Evolutionary conservation across 2,888 invertebrate genomes (phyloP), one percentile per base, ranked within the genome.

Genomic region (Tanaodytes sp.): DNA sequence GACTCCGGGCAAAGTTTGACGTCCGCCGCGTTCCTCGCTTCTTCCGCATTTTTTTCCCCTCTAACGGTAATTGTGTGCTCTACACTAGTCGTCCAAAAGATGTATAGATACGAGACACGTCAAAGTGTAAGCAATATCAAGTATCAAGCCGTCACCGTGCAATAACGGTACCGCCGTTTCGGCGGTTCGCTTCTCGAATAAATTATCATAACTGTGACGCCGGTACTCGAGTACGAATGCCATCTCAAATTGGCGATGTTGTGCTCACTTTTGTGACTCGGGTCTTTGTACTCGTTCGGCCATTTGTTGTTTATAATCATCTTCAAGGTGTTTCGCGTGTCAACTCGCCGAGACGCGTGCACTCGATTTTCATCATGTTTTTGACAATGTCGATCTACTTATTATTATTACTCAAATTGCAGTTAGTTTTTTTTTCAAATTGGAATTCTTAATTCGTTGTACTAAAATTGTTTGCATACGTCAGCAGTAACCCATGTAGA

Each of bases 111-210:
- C 30, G 51, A 59, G 40, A 52, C 59, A 36, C 70, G 61, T 70
- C 61, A 54, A 70, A 65, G 59, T 66, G 55, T 68, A 49, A 59
- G 67, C 67, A 64, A 71, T 67, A 66, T 65, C 68, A 65, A 62
- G 67, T 73, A 77, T 79, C 76, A 74, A 73, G 73, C 71, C 62
- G 73, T 78, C 74, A 73, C 74, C 55, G 68, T 69, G 71, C 57
- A 73, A 69, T 82, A 82, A 82, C 82, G 82, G 82, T 81, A 82
- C 70, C 75, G 15, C 62, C 73, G 73, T 79, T 80, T 80, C 73
- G 80, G 77, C 76, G 73, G 52, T 76, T 77, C 74, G 71, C 74
- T 75, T 74, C 73, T 72, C 72, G 79, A 80, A 80, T 80, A 80
- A 75, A 80, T 80, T 79, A 79, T 76, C 74, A 62, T 76, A 76